Conservation (phyloP, 2,113 vertebrate species). For the Alectura lathami region DNA sequence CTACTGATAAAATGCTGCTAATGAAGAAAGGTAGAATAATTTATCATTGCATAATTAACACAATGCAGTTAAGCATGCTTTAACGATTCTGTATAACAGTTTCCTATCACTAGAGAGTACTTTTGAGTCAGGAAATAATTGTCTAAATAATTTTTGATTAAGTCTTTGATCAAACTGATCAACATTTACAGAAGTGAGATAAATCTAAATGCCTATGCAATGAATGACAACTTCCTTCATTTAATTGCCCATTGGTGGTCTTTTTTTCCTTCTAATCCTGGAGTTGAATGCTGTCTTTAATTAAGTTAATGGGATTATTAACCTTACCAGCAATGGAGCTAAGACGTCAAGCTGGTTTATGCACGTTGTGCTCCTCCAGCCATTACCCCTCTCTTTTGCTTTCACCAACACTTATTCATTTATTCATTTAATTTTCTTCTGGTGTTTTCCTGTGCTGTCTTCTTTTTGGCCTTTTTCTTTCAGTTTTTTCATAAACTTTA, state of each 20-base stretch:
- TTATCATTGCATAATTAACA: slow-evolving; percentile 80
- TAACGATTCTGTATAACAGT: slow-evolving; percentile 76
- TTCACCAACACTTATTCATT: not conserved
- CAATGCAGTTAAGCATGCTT: slow-evolving; percentile 73
- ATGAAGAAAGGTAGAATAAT: slow-evolving; percentile 78
- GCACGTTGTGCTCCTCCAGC: not conserved
- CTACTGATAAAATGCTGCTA: slow-evolving; percentile 70
- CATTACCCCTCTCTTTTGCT: not conserved
- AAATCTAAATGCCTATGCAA: not conserved
- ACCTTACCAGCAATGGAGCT: not conserved
- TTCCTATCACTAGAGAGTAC: slow-evolving; percentile 74
- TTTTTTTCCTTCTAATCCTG: not conserved
- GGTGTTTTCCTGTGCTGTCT: not conserved
- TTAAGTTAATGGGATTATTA: slow-evolving; percentile 7
- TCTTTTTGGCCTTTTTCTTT: not conserved
- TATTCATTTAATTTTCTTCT: not conserved
- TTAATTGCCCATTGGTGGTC: not conserved
- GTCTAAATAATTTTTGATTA: slow-evolving; percentile 69
- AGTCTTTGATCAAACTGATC: slow-evolving; percentile 61
- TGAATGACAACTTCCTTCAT: not conserved
- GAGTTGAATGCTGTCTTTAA: not conserved
- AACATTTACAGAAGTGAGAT: slow-evolving; percentile 1
- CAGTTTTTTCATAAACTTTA: not conserved
- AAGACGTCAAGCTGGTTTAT: not conserved
- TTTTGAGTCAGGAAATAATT: slow-evolving; percentile 64